Evolutionary conservation across 2,113 vertebrate species (phyloP).

Genomic region (Pelmatolapia mariae): DNA sequence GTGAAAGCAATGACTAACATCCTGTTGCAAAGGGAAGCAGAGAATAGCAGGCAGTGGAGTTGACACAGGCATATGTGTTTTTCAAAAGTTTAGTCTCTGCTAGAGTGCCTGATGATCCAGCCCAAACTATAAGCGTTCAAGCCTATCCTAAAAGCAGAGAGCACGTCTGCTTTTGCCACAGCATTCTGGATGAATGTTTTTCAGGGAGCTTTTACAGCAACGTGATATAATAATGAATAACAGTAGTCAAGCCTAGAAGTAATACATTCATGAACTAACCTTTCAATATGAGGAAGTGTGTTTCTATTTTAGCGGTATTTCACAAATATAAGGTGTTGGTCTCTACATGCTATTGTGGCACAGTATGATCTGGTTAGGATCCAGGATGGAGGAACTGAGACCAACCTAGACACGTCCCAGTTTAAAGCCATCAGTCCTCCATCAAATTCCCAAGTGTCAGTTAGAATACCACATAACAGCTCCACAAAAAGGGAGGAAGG

Average conservation of each 20-base stretch:
- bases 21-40: not conserved
- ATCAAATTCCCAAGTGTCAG: not conserved
- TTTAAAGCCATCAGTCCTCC: not conserved
- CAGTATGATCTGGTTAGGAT: not conserved
- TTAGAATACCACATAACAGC: not conserved
- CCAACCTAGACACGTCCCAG: not conserved
- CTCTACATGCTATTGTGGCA: not conserved
- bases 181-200: not conserved
- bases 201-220: not conserved
- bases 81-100: not conserved
- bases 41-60: not conserved
- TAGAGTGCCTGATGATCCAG: not conserved
- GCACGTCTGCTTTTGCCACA: not conserved
- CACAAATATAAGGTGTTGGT: not conserved
- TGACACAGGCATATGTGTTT: not conserved
- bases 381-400: not conserved
- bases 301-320: not conserved
- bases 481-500: not conserved
- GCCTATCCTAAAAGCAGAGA: not conserved
- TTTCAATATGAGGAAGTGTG: not conserved
- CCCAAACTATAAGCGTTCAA: not conserved
- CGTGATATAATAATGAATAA: not conserved
- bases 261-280: not conserved
- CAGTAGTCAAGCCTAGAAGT: not conserved
- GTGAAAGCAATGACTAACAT: not conserved